Conservation (phyloP, 2,797 vertebrate genomes). For the Sebastes dallii region DNA sequence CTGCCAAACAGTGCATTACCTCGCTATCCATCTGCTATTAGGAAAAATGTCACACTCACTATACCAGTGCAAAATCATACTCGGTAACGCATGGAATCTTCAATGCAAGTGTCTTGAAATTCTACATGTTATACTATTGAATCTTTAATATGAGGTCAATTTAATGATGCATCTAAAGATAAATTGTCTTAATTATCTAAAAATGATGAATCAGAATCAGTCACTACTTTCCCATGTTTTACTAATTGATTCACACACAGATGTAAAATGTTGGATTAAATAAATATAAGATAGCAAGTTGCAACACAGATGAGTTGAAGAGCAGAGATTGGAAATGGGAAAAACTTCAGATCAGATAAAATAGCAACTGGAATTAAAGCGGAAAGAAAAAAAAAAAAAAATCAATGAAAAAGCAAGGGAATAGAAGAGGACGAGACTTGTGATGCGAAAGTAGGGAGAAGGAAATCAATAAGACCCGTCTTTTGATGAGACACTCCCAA, state of each 20-base stretch:
- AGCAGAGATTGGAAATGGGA: background rate
- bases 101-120: background rate
- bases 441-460: constrained; percentile 30
- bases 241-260: background rate
- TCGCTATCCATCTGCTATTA: background rate
- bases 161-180: background rate
- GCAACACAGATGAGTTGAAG: background rate
- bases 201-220: background rate
- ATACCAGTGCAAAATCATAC: background rate
- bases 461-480: constrained; percentile 56
- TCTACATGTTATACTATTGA: background rate
- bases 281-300: background rate
- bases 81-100: background rate
- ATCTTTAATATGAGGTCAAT: background rate
- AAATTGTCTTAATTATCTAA: background rate
- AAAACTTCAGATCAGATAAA: constrained; percentile 33
- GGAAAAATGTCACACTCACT: constrained; percentile 9
- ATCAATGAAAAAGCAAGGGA: constrained; percentile 48
- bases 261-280: background rate
- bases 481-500: constrained; percentile 56
- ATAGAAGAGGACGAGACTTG: constrained; percentile 27
- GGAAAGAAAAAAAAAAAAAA: constrained; percentile 19
- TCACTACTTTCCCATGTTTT: background rate
- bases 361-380: constrained; percentile 39
- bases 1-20: constrained; percentile 24